These are phyloP conservation scores for Idris sp. DNA, from an alignment of 1,140 invertebrate genomes.

Conservation along the genomic window DNA sequence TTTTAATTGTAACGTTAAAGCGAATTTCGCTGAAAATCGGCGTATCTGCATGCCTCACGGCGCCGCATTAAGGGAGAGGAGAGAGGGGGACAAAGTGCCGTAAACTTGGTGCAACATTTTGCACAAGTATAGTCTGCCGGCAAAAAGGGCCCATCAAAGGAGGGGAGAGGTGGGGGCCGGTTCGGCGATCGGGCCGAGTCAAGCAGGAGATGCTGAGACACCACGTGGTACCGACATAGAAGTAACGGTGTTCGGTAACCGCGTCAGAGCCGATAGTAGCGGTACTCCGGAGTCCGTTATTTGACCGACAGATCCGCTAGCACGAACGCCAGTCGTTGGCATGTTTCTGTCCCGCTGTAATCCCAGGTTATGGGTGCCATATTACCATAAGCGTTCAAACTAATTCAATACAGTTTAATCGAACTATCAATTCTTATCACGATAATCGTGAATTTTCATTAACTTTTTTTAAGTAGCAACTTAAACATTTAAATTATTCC, in stretches of 20 bases:
- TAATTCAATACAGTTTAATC: constrained; percentile 29
- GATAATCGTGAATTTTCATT: constrained; percentile 13
- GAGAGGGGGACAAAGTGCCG: constrained; percentile 35
- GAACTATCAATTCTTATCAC: constrained; percentile 15
- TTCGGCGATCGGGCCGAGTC: constrained; percentile 54
- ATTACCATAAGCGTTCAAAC: constrained; percentile 51
- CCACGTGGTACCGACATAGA: constrained; percentile 70
- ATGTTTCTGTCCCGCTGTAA: constrained; percentile 56
- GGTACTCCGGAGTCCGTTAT: constrained; percentile 76
- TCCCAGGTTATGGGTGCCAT: constrained; percentile 51
- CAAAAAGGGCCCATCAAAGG: constrained; percentile 44
- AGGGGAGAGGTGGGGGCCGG: constrained; percentile 27
- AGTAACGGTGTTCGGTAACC: constrained; percentile 76
- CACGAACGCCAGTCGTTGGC: constrained; percentile 66
- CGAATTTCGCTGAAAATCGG: constrained; percentile 46
- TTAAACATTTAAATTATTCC: too few species aligned
- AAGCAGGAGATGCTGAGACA: constrained; percentile 67
- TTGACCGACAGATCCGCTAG: constrained; percentile 79
- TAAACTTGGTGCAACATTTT: constrained; percentile 59
- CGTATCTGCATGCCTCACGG: constrained; percentile 27
- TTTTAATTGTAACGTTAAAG: constrained; percentile 52
- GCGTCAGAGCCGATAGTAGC: constrained; percentile 76
- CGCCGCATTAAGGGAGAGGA: constrained; percentile 3
- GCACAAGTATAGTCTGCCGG: constrained; percentile 42
- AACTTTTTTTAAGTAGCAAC: too few species aligned